Base-by-base conservation (phyloP, 2,888 invertebrate species). In the Euphydryas editha region DNA sequence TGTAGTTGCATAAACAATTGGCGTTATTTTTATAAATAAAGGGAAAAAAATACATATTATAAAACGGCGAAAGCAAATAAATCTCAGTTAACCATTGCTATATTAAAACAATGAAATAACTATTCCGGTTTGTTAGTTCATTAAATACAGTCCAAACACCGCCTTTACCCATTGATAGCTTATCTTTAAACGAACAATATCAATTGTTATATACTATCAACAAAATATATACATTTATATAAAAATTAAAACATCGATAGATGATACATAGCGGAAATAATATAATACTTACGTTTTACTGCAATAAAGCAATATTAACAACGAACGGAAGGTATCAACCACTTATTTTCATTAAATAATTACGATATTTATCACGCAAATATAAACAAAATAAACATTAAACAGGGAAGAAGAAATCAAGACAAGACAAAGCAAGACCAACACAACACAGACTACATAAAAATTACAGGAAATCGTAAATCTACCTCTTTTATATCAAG, bases 221-320 rank as follows among this genome's bases (percentile, higher is more conserved):
- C 47, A 30, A 51, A 65, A 59, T 65, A 64, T 49, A 37, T 20
- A 18, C 20, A 20, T 49, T 46, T 54, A 21, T 59, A 65, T 55
- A 21, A 39, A 65, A 61, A 21, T 51, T 47, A 65, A 64, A 20
- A 44, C 46, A 44, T 49, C 21, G 24, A 61, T 57, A 56, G 37
- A 17, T 46, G 51, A n/a, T 39, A 49, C 46, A 20, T 21, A 46
- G 18, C 39, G 30, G 56, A 64, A 59, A 44, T 15, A 39, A 49
- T 49, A 55, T 47, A 54, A 58, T 71, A 76, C 76, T 74, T 71
- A 76, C 75, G 72, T 73, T 75, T 75, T 55, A 67, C 59, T 65
- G 71, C 67, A 72, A 67, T 67, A 72, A 56, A 64, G 39, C 54
- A 54, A 64, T 58, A 69, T 64, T 51, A 62, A 46, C 65, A 65